Evolutionary conservation across 2,888 invertebrate genomes (phyloP), one percentile per base, ranked within the genome.

Genomic region (Abrostola triplasia): DNA sequence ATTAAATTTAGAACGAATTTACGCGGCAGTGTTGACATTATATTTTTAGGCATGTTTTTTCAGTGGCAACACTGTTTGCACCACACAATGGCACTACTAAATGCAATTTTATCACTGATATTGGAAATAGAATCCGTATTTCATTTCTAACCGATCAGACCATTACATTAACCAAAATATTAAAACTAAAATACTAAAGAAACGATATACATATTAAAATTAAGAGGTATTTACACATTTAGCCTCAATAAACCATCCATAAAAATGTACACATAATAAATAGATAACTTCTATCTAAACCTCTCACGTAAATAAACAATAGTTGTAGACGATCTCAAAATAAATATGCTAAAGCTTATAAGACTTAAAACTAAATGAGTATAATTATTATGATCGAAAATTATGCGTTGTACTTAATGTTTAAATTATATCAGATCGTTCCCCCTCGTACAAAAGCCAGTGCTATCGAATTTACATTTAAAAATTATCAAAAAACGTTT

Each of bases 341-440:
- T 93, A 93, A 93, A 93, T 92, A 92, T 79, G 78, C 89, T 93
- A 91, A 88, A 91, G 79, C 88, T 90, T 91, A 92, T 75, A 77
- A 84, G 81, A 88, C 87, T 87, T 90, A 92, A 62, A 72, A 83
- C 85, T 91, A 91, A 86, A 90, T 90, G 93, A 93, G 92, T 93
- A 92, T 92, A 90, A 89, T 92, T 92, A 93, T 94, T 92, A 93
- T 93, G 91, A 90, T 90, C 86, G 86, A 83, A 85, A 87, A 90
- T 92, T 92, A 92, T 93, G 92, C 91, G 83, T 79, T 86, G 86
- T 84, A 85, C 81, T 82, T 83, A 82, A 78, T 76, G 71, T 73
- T 76, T 67, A 66, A 76, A 69, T 68, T 76, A 76, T 81, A 83
- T 85, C 85, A 86, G 85, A 86, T 86, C 86, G 74, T 78, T 80